Conservation (phyloP, 1,140 invertebrate species). For the Trichoplusia ni region DNA sequence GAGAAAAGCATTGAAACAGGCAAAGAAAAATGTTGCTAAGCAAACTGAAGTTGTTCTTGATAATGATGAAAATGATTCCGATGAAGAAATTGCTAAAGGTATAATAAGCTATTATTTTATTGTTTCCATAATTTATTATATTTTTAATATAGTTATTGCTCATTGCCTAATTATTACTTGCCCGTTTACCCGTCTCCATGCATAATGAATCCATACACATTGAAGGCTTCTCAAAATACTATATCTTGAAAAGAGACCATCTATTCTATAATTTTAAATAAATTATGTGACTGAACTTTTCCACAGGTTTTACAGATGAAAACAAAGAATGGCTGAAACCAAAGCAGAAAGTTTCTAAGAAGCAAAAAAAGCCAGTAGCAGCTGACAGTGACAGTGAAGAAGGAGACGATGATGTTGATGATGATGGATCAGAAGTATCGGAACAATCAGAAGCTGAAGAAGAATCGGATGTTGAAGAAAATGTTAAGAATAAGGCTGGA, state of each 20-base stretch:
- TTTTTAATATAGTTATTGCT: slow-evolving; percentile 3
- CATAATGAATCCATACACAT: too few species aligned
- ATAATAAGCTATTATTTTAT: slow-evolving; percentile 9
- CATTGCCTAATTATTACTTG: too few species aligned
- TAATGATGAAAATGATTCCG: slow-evolving; percentile 50
- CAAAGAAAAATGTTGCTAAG: slow-evolving; percentile 71
- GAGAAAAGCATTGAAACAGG: slow-evolving; percentile 77
- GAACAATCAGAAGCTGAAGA: slow-evolving; percentile 33
- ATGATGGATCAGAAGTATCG: slow-evolving; percentile 42
- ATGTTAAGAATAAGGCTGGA: too few species aligned
- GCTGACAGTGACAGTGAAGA: slow-evolving; percentile 45
- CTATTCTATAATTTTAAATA: too few species aligned
- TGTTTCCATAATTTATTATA: background rate
- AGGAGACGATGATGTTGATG: slow-evolving; percentile 33
- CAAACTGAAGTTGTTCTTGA: slow-evolving; percentile 52
- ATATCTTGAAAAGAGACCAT: background rate
- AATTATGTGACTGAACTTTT: slow-evolving; percentile 27
- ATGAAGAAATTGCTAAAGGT: slow-evolving; percentile 57
- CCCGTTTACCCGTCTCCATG: too few species aligned
- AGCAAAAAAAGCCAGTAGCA: slow-evolving; percentile 40
- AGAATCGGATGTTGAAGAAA: slow-evolving; percentile 53
- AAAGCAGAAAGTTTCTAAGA: slow-evolving; percentile 72
- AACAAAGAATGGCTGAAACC: slow-evolving; percentile 87
- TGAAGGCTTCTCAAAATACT: too few species aligned
- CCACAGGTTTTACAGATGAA: slow-evolving; percentile 85